These are phyloP conservation scores for Scomber japonicus DNA, from an alignment of 2,113 vertebrate genomes.

Conservation along the genomic window DNA sequence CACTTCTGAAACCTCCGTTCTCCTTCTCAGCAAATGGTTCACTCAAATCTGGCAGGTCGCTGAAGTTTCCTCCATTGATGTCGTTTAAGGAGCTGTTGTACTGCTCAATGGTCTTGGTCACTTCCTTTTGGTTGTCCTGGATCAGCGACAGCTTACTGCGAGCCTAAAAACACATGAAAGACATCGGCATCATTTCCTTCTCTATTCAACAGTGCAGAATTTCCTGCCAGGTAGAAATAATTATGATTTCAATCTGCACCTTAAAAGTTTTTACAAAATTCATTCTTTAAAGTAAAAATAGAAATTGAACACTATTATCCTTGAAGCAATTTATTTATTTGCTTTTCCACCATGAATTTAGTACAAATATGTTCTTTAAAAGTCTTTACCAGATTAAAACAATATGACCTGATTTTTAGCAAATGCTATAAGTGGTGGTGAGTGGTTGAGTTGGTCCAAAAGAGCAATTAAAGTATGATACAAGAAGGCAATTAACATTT, in stretches of 20 bases:
- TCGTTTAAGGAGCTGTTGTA: slow-evolving; percentile 87
- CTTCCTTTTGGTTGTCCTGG: slow-evolving; percentile 90
- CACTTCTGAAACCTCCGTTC: slow-evolving; percentile 82
- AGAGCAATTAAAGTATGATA: not conserved
- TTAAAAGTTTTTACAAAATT: not conserved
- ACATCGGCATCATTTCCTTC: not conserved
- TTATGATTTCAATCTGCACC: not conserved
- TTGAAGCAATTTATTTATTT: not conserved
- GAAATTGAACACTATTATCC: too few relatives aligned
- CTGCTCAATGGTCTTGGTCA: slow-evolving; percentile 89
- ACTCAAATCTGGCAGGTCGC: slow-evolving; percentile 83
- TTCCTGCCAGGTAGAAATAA: not conserved
- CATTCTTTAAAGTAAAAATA: too few relatives aligned
- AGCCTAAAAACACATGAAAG: slow-evolving; percentile 82
- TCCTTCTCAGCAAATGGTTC: slow-evolving; percentile 86
- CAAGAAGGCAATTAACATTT: not conserved
- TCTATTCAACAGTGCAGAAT: not conserved
- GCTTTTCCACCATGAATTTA: too few relatives aligned
- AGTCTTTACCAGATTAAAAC: not conserved
- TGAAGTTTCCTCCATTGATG: slow-evolving; percentile 83
- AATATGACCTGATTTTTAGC: not conserved
- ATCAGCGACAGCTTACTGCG: slow-evolving; percentile 91
- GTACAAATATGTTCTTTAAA: not conserved
- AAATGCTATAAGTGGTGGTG: not conserved
- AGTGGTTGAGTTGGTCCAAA: not conserved